Conservation (phyloP, 2,113 vertebrate genomes). For the Nyctibius bracteatus region DNA sequence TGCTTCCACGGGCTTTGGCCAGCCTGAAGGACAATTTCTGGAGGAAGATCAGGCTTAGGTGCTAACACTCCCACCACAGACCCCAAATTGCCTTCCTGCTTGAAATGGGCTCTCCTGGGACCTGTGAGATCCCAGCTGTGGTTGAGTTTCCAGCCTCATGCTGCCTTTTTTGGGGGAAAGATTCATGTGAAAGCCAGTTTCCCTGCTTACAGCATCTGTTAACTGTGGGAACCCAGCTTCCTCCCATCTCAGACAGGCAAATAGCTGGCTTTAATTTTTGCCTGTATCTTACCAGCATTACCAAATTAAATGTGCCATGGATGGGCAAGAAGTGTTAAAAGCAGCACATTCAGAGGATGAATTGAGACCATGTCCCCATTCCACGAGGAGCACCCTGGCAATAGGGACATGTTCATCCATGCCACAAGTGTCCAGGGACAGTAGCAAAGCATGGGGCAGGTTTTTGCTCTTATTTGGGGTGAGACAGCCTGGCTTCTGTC, state of each 20-base stretch:
- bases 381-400: background rate
- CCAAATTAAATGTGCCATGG: background rate
- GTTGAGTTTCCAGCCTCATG: background rate
- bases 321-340: background rate
- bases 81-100: background rate
- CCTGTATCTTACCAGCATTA: background rate
- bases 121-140: rapidly evolving
- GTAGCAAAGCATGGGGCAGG: background rate
- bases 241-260: background rate
- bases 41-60: background rate
- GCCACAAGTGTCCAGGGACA: rapidly evolving
- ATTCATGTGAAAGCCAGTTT: background rate
- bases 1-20: background rate
- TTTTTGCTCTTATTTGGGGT: background rate
- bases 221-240: background rate
- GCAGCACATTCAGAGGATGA: background rate
- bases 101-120: background rate
- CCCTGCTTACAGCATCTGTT: rapidly evolving
- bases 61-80: rapidly evolving
- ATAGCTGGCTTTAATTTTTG: background rate
- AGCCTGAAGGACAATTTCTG: background rate
- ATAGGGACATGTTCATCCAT: background rate
- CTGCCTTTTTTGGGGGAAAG: background rate
- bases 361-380: background rate
- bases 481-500: background rate